phyloP scores from a whole-genome alignment of 2,888 invertebrate genomes.

The Baronia brevicornis region DNA sequence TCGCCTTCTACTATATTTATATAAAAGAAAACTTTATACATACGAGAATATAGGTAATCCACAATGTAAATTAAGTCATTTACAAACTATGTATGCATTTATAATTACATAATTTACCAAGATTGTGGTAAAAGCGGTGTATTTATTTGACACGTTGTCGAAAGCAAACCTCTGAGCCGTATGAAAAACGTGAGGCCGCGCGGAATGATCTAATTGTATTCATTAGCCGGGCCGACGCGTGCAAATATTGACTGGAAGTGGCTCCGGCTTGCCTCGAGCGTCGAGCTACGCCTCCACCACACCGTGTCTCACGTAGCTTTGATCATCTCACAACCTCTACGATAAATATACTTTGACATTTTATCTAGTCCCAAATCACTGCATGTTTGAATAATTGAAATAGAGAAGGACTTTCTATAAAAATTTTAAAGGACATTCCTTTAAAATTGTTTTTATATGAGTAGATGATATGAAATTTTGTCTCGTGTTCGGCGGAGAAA shows the following conservation, averaged over 20 bases:
- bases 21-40: no score
- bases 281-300: constrained; percentile 15
- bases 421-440: no score
- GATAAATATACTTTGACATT: constrained; percentile 9
- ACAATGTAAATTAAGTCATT: no score
- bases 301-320: constrained; percentile 14
- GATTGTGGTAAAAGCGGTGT: constrained; percentile 36
- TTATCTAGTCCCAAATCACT: no score
- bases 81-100: no score
- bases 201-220: constrained; percentile 76
- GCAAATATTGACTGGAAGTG: constrained; percentile 68
- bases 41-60: no score
- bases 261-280: constrained; percentile 42
- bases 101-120: constrained; percentile 30
- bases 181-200: constrained; percentile 72
- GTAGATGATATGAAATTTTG: no score
- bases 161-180: constrained; percentile 52
- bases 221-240: constrained; percentile 68
- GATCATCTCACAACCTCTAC: constrained; percentile 10
- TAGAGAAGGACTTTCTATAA: no score
- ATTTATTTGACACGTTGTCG: constrained; percentile 61
- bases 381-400: no score
- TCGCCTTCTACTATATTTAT: no score
- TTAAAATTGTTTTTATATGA: no score
- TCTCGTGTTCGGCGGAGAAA: no score